A percentile compares a stretch with the other conserved stretches of the same genome.
phyloP scores from a whole-genome alignment of 2,113 vertebrate species.

The Hassar affinis region DNA sequence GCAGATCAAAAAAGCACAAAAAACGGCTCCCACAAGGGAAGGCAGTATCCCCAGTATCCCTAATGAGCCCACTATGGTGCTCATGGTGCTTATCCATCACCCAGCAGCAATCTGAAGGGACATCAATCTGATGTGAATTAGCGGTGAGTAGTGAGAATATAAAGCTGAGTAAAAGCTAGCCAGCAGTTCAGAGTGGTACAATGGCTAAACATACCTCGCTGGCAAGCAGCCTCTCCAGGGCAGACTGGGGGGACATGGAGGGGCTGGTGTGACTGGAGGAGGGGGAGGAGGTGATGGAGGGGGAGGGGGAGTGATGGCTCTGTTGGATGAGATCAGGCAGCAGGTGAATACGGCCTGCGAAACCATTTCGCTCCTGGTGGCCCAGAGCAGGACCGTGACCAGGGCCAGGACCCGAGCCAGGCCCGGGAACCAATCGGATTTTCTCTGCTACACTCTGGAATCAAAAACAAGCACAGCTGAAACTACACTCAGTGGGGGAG shows the following conservation, averaged over 20 bases:
- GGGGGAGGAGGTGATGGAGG: slow-evolving; percentile 88
- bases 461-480: slow-evolving; percentile 91
- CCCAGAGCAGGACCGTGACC: slow-evolving; percentile 28
- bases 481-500: slow-evolving; percentile 57
- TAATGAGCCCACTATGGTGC: neutral
- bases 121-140: neutral
- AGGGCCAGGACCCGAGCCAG: slow-evolving; percentile 35
- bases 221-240: slow-evolving; percentile 93
- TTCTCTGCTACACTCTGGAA: slow-evolving; percentile 95
- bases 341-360: slow-evolving; percentile 96
- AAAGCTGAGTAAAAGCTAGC: slow-evolving; percentile 14
- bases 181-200: slow-evolving; percentile 58
- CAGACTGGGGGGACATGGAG: slow-evolving; percentile 95
- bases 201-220: slow-evolving; percentile 87
- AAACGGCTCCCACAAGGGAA: neutral
- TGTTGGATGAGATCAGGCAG: slow-evolving; percentile 99
- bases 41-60: neutral
- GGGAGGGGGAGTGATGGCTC: slow-evolving; percentile 97
- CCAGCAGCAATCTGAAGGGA: neutral
- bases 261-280: slow-evolving; percentile 94
- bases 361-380: slow-evolving; percentile 91
- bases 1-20: neutral
- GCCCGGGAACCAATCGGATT: slow-evolving; percentile 71
- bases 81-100: neutral
- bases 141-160: slow-evolving; percentile 4